Conservation (phyloP, 2,113 vertebrate genomes). For the Chitala chitala region DNA sequence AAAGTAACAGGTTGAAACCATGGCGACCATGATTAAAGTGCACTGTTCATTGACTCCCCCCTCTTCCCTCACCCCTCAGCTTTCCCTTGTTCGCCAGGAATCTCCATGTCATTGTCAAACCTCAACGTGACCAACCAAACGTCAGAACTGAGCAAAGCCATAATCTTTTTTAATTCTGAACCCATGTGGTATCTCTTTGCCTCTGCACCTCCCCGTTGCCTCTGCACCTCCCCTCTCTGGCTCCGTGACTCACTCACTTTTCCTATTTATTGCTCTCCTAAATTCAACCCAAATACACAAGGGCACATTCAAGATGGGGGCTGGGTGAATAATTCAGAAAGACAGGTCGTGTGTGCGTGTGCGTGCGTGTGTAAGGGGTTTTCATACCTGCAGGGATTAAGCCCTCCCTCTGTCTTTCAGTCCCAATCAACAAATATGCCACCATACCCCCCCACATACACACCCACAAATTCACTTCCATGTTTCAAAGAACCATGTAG, state of each 20-base stretch:
- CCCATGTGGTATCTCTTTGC: conserved; percentile 4
- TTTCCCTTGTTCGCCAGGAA: not conserved
- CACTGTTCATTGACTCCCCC: not conserved
- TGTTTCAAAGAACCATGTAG: not conserved
- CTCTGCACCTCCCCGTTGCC: not conserved
- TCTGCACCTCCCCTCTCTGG: not conserved
- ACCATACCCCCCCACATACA: not conserved
- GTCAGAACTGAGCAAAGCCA: conserved; percentile 23
- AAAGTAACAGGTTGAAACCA: not conserved
- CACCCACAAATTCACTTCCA: not conserved
- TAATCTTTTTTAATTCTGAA: conserved; percentile 34
- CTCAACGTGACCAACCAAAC: conserved; percentile 29
- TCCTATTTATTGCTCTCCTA: not conserved
- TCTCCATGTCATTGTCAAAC: not conserved
- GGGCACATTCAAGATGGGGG: not conserved
- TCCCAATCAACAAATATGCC: not conserved
- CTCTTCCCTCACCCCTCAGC: too few relatives aligned
- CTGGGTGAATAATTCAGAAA: not conserved
- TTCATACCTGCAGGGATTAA: conserved; percentile 11
- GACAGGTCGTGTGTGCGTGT: not conserved
- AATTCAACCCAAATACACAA: not conserved
- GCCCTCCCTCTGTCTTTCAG: conserved; percentile 8
- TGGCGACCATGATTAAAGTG: not conserved
- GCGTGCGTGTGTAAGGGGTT: not conserved
- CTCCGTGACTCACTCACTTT: not conserved